phyloP scores from a whole-genome alignment of 2,888 invertebrate genomes.

The Falcaria lacertinaria region DNA sequence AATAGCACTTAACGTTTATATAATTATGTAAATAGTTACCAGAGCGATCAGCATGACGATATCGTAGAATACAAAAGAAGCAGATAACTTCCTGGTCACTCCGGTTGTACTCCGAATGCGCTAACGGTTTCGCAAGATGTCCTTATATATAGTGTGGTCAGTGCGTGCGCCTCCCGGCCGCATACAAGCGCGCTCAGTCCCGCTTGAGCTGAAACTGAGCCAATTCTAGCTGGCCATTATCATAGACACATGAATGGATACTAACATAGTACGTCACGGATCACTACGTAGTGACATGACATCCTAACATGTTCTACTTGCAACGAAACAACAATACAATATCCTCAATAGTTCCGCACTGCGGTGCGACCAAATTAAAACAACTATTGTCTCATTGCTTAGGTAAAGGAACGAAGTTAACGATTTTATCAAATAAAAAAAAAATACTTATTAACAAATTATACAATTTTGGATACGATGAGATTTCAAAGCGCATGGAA shows the following conservation, averaged over 20 bases:
- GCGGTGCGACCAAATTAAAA: background rate
- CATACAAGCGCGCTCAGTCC: slow-evolving; percentile 44
- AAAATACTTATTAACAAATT: too few species aligned
- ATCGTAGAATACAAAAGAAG: slow-evolving; percentile 46
- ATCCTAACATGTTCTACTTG: slow-evolving; percentile 8
- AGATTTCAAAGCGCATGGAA: too few species aligned
- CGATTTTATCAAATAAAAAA: too few species aligned
- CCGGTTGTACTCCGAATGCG: slow-evolving; percentile 69
- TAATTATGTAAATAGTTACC: slow-evolving; percentile 42
- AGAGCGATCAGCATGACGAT: slow-evolving; percentile 53
- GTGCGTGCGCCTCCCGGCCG: slow-evolving; percentile 42
- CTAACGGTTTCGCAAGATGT: slow-evolving; percentile 71
- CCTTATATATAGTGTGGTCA: slow-evolving; percentile 67
- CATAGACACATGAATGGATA: slow-evolving; percentile 63
- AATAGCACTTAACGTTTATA: slow-evolving; percentile 11
- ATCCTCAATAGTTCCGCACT: slow-evolving; percentile 16
- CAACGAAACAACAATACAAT: slow-evolving; percentile 23
- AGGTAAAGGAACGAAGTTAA: too few species aligned
- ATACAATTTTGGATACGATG: too few species aligned
- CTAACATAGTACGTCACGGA: slow-evolving; percentile 44
- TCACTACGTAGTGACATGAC: slow-evolving; percentile 29
- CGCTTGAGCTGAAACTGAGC: slow-evolving; percentile 62
- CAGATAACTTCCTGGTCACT: slow-evolving; percentile 72
- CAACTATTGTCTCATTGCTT: too few species aligned
- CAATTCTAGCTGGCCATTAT: slow-evolving; percentile 57